phyloP scores from a whole-genome alignment of 1,140 invertebrate species.

The Caenorhabditis latens region DNA sequence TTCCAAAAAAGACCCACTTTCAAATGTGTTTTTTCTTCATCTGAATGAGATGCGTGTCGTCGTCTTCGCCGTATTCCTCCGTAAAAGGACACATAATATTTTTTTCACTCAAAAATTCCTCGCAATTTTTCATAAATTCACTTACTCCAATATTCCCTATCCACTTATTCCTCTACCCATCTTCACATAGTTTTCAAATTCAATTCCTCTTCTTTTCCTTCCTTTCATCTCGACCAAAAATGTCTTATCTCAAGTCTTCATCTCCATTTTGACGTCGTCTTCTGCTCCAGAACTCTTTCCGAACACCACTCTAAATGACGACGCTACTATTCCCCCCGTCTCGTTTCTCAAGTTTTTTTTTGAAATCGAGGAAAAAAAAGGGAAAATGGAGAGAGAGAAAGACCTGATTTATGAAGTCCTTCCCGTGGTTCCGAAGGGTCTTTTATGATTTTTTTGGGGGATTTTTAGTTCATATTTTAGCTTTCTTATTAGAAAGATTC shows the following conservation, averaged over 20 bases:
- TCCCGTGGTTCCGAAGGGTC: background rate
- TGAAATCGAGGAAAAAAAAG: background rate
- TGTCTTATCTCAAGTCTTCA: conserved; percentile 12
- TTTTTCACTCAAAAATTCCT: too few species aligned
- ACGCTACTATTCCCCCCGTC: background rate
- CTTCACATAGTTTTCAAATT: background rate
- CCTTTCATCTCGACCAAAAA: background rate
- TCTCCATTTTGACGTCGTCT: background rate
- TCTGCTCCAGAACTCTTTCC: background rate
- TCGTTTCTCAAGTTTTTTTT: background rate
- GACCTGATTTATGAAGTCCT: conserved; percentile 8
- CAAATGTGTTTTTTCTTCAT: too few species aligned
- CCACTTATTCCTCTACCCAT: too few species aligned
- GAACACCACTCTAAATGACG: conserved; percentile 40
- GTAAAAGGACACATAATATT: too few species aligned
- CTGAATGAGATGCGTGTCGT: too few species aligned
- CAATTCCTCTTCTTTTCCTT: background rate
- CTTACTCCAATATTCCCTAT: too few species aligned
- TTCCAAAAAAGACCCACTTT: too few species aligned
- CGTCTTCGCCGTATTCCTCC: too few species aligned
- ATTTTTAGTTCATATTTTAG: background rate
- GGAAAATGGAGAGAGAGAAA: background rate
- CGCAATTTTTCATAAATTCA: too few species aligned
- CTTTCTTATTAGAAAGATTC: too few species aligned
- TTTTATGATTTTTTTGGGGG: background rate